Percentiles rank a stretch among this genome's conserved stretches.
These are phyloP conservation scores for Gonioctena quinquepunctata DNA, from an alignment of 1,140 invertebrate species.

Conservation along the genomic window DNA sequence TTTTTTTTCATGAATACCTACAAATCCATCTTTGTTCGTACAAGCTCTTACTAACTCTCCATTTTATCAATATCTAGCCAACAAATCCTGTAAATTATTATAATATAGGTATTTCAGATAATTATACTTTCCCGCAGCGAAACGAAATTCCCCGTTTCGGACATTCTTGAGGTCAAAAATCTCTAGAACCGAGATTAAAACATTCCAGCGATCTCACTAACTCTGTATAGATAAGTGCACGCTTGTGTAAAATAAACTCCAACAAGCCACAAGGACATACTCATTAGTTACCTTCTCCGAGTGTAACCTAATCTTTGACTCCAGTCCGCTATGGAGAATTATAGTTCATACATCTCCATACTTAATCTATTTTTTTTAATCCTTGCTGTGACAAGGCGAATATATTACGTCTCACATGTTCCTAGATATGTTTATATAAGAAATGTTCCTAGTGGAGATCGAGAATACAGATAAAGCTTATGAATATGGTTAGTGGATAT, in stretches of 20 bases:
- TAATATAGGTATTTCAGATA: too few relatives aligned
- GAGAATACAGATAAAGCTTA: neutral
- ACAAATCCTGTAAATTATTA: too few relatives aligned
- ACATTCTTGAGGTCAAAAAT: neutral
- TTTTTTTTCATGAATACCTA: too few relatives aligned
- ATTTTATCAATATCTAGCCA: too few relatives aligned
- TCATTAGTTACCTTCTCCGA: conserved; percentile 31
- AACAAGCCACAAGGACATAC: conserved; percentile 31
- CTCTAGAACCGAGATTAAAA: conserved; percentile 25
- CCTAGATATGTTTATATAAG: neutral
- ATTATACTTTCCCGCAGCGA: too few relatives aligned
- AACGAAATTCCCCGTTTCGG: neutral
- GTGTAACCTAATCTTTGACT: conserved; percentile 35
- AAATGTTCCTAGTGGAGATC: neutral
- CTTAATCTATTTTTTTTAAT: conserved; percentile 28
- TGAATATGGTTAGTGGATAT: neutral
- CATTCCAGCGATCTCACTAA: conserved; percentile 24
- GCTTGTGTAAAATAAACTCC: conserved; percentile 36
- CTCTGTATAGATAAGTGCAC: conserved; percentile 24
- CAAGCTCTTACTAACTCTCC: too few relatives aligned
- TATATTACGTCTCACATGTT: neutral
- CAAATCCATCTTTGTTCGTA: too few relatives aligned
- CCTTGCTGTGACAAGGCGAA: neutral
- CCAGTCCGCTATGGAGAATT: conserved; percentile 19
- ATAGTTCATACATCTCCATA: conserved; percentile 28